Percentiles rank a stretch among this genome's conserved stretches.
Conservation (phyloP, 2,113 vertebrate species). For the Silurus asotus region DNA sequence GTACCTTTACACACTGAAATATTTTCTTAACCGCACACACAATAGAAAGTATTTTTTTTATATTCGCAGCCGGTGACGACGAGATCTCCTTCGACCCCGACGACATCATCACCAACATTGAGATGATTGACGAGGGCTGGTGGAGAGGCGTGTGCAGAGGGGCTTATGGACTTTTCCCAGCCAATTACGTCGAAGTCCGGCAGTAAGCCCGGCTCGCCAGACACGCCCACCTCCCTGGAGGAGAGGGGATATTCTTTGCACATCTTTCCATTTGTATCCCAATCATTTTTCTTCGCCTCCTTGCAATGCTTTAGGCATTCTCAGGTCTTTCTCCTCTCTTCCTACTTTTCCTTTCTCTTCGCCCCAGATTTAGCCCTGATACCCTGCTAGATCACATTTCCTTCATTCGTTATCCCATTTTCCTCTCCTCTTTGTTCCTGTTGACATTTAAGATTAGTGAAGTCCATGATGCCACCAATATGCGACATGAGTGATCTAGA, state of each 20-base stretch:
- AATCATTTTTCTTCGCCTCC: conserved; percentile 12
- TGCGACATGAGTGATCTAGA: background rate
- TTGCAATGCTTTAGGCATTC: conserved; percentile 51
- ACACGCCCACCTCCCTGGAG: conserved; percentile 33
- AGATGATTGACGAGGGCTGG: conserved; percentile 99
- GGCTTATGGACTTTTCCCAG: conserved; percentile 90
- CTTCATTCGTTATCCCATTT: background rate
- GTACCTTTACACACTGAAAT: too few species aligned
- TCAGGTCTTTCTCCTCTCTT: conserved; percentile 52
- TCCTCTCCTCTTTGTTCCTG: background rate
- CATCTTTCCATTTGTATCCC: conserved; percentile 21
- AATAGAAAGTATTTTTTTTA: background rate
- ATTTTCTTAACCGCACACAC: too few species aligned
- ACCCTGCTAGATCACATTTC: background rate
- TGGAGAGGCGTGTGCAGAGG: conserved; percentile 92
- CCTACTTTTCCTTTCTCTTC: background rate
- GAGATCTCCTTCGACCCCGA: conserved; percentile 98
- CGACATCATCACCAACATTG: conserved; percentile 97
- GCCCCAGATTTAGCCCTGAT: conserved; percentile 1
- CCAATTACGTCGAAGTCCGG: conserved; percentile 93
- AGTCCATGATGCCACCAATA: background rate
- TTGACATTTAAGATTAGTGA: background rate
- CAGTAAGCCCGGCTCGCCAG: conserved; percentile 69
- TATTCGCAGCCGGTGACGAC: conserved; percentile 83
- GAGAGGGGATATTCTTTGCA: conserved; percentile 8